Evolutionary conservation across 2,888 invertebrate species (phyloP).

Genomic region (Plutella xylostella): DNA sequence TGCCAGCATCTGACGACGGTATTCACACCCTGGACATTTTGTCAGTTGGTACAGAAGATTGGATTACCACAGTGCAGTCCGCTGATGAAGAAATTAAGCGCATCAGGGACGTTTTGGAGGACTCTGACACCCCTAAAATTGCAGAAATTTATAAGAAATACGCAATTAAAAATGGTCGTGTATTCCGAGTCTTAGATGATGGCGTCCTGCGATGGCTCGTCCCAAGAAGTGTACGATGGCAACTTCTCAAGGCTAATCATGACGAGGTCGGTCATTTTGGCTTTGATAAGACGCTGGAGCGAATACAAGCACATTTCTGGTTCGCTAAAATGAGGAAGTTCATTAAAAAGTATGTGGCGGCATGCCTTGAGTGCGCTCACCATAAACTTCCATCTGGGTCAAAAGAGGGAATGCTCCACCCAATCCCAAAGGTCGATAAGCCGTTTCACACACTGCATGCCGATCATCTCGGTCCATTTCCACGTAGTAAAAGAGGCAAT

Average conservation of each 20-base stretch:
- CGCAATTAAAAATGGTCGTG: slow-evolving; percentile 14
- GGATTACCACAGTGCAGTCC: slow-evolving; percentile 15
- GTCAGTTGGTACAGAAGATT: slow-evolving; percentile 10
- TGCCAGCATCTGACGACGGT: slow-evolving; percentile 1
- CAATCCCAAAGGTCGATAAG: slow-evolving; percentile 1
- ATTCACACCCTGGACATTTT: slow-evolving; percentile 6
- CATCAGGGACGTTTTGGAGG: slow-evolving; percentile 12
- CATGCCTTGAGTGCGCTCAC: slow-evolving; percentile 11
- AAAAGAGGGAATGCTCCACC: slow-evolving; percentile 3
- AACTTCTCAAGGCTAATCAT: slow-evolving; percentile 5
- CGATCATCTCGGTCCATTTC: slow-evolving; percentile 12
- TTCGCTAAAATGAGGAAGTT: not conserved
- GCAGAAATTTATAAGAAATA: slow-evolving; percentile 12
- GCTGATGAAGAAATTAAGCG: slow-evolving; percentile 13
- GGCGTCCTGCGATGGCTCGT: slow-evolving; percentile 7
- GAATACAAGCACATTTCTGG: slow-evolving; percentile 2
- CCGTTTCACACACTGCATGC: slow-evolving; percentile 6
- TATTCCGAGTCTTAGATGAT: slow-evolving; percentile 14
- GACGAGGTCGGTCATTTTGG: slow-evolving; percentile 8
- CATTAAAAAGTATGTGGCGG: slow-evolving; percentile 17
- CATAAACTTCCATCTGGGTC: slow-evolving; percentile 1
- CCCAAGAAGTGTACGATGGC: slow-evolving; percentile 6
- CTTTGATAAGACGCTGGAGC: slow-evolving; percentile 8
- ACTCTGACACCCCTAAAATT: slow-evolving; percentile 9
- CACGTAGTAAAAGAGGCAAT: slow-evolving; percentile 5